phyloP scores from a whole-genome alignment of 2,888 invertebrate species.

The Mayetiola destructor region DNA sequence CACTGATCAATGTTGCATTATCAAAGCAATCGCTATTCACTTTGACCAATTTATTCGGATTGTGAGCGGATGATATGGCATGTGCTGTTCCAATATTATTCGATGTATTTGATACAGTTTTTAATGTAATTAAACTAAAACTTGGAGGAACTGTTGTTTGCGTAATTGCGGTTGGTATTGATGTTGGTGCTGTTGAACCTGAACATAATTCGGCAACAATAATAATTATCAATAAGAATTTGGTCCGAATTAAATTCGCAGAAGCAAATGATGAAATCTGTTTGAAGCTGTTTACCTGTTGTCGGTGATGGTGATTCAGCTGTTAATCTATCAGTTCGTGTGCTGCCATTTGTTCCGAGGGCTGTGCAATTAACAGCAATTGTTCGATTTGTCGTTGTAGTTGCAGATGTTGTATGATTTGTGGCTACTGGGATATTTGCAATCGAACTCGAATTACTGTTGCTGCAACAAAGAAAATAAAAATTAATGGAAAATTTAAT shows the following conservation, averaged over 20 bases:
- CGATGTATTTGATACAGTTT: conserved; percentile 17
- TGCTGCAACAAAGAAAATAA: too few species aligned
- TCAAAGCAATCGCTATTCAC: neutral
- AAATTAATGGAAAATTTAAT: too few species aligned
- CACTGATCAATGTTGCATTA: neutral
- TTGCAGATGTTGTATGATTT: too few species aligned
- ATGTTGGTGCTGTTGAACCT: conserved; percentile 19
- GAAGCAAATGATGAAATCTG: conserved; percentile 18
- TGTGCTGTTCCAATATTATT: neutral
- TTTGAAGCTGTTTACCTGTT: too few species aligned
- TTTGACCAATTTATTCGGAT: conserved; percentile 14
- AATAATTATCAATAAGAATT: too few species aligned
- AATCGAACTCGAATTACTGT: conserved; percentile 14
- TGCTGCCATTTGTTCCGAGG: conserved; percentile 5
- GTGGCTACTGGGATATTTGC: too few species aligned
- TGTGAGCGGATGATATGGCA: neutral
- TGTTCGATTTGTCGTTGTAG: too few species aligned
- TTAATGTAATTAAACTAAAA: conserved; percentile 25
- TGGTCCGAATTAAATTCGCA: too few species aligned
- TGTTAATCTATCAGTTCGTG: neutral
- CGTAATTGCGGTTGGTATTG: conserved; percentile 23
- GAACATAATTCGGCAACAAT: too few species aligned
- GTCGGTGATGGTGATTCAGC: conserved; percentile 18
- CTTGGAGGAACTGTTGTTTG: conserved; percentile 28
- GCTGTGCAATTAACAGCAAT: too few species aligned